These are phyloP conservation scores for Cantharis nigra DNA, from an alignment of 2,888 invertebrate genomes.

Conservation along the genomic window DNA sequence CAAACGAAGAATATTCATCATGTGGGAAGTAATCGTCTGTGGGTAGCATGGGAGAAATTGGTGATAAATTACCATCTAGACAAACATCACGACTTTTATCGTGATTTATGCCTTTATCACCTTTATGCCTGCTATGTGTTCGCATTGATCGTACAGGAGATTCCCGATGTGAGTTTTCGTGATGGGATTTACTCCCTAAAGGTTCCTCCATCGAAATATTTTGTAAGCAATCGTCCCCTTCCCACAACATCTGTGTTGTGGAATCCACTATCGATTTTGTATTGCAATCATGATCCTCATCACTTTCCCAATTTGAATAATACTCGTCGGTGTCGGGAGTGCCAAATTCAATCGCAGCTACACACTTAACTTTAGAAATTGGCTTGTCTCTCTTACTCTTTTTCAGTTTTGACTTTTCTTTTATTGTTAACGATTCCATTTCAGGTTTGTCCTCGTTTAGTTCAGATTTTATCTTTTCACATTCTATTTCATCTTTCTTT, in stretches of 20 bases:
- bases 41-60: not conserved
- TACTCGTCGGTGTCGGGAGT: slow-evolving; percentile 46
- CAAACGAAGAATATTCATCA: slow-evolving; percentile 11
- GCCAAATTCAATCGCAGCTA: slow-evolving; percentile 13
- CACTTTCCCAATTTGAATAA: slow-evolving; percentile 45
- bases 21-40: not conserved
- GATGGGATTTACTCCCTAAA: not conserved
- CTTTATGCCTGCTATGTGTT: not conserved
- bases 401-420: slow-evolving; percentile 8
- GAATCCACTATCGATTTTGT: not conserved
- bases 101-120: not conserved
- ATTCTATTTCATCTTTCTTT: slow-evolving; percentile 13
- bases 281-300: slow-evolving; percentile 30
- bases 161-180: not conserved
- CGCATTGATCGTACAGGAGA: not conserved
- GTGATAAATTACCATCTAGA: not conserved
- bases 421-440: slow-evolving; percentile 1
- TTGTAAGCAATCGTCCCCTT: slow-evolving; percentile 35
- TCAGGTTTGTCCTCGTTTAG: not conserved
- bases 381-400: not conserved
- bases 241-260: slow-evolving; percentile 34
- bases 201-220: not conserved
- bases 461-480: not conserved
- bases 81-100: not conserved
- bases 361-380: not conserved